phyloP scores from a whole-genome alignment of 2,797 vertebrate genomes.

The Momotus momota region DNA sequence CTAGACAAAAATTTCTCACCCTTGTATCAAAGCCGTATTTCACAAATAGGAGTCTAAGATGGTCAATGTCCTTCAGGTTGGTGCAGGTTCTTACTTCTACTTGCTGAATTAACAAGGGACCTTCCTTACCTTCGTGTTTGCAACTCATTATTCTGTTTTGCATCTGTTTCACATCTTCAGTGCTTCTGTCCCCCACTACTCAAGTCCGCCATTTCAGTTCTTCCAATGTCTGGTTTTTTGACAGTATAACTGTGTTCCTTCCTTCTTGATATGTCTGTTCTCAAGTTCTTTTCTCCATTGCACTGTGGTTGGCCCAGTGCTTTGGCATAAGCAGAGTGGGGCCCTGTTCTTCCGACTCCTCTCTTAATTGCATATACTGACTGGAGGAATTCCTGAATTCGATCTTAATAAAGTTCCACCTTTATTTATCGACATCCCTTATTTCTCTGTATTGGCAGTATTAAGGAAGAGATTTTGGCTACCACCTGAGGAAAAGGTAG shows the following conservation, averaged over 20 bases:
- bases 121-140: background rate
- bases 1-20: background rate
- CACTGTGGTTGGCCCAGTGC: background rate
- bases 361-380: background rate
- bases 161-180: background rate
- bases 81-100: background rate
- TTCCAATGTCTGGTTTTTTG: background rate
- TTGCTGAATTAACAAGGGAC: background rate
- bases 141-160: background rate
- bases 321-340: background rate
- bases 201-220: background rate
- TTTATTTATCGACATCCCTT: background rate
- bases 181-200: background rate
- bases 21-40: background rate
- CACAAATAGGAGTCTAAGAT: background rate
- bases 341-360: background rate
- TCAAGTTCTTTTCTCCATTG: background rate
- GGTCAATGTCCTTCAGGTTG: background rate
- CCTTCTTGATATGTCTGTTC: background rate
- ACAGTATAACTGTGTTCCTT: background rate
- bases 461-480: background rate
- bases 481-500: background rate
- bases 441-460: background rate
- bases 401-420: background rate
- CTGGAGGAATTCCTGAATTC: background rate